Evolutionary conservation across 2,888 invertebrate genomes (phyloP), one percentile per base, ranked within the genome.

Genomic region (Euzophera pinguis): DNA sequence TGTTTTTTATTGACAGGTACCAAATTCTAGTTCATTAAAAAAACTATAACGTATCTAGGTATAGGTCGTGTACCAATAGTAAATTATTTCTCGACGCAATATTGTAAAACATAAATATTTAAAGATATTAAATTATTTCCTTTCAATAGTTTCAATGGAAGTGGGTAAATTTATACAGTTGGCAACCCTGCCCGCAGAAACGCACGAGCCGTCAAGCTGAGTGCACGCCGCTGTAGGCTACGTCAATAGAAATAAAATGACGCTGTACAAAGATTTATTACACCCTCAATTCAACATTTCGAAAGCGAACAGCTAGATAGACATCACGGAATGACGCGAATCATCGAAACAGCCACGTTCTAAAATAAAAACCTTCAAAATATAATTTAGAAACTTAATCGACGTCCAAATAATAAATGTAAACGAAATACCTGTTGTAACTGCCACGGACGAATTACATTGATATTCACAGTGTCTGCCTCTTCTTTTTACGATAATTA

Each of bases 111-210:
- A 22, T 22, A 22, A 22, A 22, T 22, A 22, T 22, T 22, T 3
- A 22, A 22, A 22, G 2, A 22, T 3, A 22, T 3, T 22, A 22
- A 22, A 22, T 22, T 5, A 22, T 3, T 22, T 22, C 22, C 5
- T 22, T 22, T 22, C 5, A 22, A 22, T 22, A 3, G 5, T 22
- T 3, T 22, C 22, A 3, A 6, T 14, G 13, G 14, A 32, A 9
- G 27, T 6, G 13, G 32, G 32, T 45, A 45, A 45, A 45, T 16
- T 27, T 29, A 22, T 27, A 29, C 43, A 43, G 43, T 43, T 43
- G 43, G 45, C 45, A 45, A 10, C 29, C 9, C 32, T 45, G 45
- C 45, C 14, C 32, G 45, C 45, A 45, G 45, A 45, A 45, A 32
- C 45, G 6, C 32, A n/a, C n/a, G 10, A 45, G 16, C 32, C 1